Conservation (phyloP, 2,888 invertebrate genomes). For the Sialis lutaria region DNA sequence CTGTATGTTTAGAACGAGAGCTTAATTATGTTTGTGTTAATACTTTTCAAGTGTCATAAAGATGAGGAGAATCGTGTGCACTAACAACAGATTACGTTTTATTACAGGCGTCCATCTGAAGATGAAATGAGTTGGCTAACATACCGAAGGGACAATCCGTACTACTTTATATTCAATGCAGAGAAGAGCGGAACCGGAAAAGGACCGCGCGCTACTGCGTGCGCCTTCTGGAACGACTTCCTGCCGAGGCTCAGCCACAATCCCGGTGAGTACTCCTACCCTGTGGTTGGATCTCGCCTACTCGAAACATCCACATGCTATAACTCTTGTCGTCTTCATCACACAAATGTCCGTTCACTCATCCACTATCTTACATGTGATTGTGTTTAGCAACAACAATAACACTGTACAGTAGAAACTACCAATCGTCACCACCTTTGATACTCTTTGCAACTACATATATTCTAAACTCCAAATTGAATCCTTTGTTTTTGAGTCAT, state of each 20-base stretch:
- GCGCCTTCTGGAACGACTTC: constrained; percentile 95
- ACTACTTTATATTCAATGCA: constrained; percentile 80
- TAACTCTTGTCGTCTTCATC: not conserved
- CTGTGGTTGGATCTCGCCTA: not conserved
- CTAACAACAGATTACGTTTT: constrained; percentile 7
- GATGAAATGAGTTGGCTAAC: constrained; percentile 73
- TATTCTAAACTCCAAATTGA: no score
- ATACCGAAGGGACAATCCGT: constrained; percentile 69
- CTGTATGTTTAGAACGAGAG: no score
- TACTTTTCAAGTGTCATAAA: no score
- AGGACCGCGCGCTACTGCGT: constrained; percentile 70
- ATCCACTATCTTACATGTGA: not conserved
- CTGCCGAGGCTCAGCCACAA: constrained; percentile 72
- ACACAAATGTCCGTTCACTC: not conserved
- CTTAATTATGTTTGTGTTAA: no score
- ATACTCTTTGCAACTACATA: no score
- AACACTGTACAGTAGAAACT: no score
- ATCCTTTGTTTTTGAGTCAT: no score
- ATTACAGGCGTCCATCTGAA: constrained; percentile 39
- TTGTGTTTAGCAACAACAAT: not conserved
- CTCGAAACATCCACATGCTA: not conserved
- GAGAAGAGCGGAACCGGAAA: constrained; percentile 48
- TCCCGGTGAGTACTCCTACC: constrained; percentile 30
- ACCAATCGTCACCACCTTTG: no score
- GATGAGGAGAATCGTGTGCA: no score